phyloP scores from a whole-genome alignment of 2,113 vertebrate species.

The Mystacornis crossleyi region DNA sequence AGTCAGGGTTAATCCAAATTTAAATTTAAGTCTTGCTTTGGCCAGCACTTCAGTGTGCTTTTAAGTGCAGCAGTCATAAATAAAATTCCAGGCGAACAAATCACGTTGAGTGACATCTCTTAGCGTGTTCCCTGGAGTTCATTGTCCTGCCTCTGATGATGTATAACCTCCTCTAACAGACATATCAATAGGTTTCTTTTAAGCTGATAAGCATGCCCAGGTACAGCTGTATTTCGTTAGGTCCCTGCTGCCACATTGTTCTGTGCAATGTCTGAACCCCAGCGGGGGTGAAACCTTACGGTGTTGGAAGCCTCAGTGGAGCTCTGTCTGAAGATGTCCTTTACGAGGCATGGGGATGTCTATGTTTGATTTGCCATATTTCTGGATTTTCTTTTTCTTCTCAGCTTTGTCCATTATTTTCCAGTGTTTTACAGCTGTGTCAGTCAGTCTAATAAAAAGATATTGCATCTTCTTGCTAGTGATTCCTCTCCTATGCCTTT shows the following conservation, averaged over 20 bases:
- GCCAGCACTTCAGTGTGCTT: background rate
- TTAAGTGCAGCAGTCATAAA: background rate
- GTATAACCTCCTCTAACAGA: background rate
- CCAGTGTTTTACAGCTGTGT: background rate
- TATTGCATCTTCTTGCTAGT: background rate
- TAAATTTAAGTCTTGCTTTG: conserved; percentile 16
- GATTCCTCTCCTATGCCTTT: background rate
- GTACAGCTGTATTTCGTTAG: background rate
- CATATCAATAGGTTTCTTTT: background rate
- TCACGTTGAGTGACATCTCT: background rate
- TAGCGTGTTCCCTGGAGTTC: background rate
- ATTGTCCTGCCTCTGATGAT: background rate
- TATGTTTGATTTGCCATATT: background rate
- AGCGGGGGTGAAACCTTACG: background rate
- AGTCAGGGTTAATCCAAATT: conserved; percentile 47
- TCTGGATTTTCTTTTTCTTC: background rate
- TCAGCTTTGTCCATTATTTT: background rate
- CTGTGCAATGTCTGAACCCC: background rate
- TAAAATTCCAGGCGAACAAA: conserved; percentile 19
- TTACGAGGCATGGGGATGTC: background rate
- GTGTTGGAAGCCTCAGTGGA: background rate
- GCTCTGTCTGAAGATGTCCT: background rate
- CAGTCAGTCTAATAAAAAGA: background rate
- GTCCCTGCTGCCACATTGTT: background rate
- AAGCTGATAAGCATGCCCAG: background rate